Conservation (phyloP, 2,113 vertebrate species). For the Psilopsiagon aurifrons region DNA sequence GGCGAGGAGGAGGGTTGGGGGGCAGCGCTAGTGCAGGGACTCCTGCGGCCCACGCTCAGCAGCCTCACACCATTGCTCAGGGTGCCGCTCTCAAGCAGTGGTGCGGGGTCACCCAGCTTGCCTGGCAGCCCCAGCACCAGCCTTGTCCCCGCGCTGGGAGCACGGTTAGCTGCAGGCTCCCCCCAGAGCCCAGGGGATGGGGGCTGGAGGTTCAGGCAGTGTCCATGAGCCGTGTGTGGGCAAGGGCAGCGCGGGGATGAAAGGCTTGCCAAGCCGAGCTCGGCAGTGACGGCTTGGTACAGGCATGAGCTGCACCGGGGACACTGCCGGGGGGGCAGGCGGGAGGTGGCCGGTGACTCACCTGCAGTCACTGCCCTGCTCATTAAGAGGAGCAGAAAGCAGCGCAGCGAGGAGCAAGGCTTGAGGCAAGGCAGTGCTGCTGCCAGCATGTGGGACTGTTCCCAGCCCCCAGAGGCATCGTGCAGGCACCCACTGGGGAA, state of each 20-base stretch:
- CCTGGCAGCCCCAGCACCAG: not conserved
- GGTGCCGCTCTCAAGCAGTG: not conserved
- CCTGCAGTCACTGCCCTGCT: slow-evolving; percentile 11
- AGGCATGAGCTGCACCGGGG: not conserved
- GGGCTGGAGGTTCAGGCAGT: not conserved
- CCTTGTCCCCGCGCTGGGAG: not conserved
- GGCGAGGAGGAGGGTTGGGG: not conserved
- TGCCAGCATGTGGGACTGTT: not conserved
- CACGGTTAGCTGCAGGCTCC: not conserved
- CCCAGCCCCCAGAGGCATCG: not conserved
- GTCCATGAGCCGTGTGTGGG: not conserved
- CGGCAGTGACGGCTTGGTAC: not conserved
- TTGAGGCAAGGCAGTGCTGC: slow-evolving; percentile 18
- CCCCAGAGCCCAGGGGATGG: not conserved
- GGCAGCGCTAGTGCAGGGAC: not conserved
- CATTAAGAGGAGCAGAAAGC: not conserved
- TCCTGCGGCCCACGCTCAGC: not conserved
- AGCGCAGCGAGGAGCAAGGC: not conserved
- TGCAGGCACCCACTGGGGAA: not conserved
- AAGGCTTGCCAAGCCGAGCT: not conserved
- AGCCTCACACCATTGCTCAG: not conserved
- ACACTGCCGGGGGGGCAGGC: not conserved
- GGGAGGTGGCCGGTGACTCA: not conserved
- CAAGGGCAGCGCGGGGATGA: not conserved
- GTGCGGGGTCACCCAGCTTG: not conserved